A percentile compares a stretch with the other conserved stretches of the same genome.
Evolutionary conservation across 1,140 invertebrate genomes (phyloP).

Genomic region (Leptestheria dahalacensis): DNA sequence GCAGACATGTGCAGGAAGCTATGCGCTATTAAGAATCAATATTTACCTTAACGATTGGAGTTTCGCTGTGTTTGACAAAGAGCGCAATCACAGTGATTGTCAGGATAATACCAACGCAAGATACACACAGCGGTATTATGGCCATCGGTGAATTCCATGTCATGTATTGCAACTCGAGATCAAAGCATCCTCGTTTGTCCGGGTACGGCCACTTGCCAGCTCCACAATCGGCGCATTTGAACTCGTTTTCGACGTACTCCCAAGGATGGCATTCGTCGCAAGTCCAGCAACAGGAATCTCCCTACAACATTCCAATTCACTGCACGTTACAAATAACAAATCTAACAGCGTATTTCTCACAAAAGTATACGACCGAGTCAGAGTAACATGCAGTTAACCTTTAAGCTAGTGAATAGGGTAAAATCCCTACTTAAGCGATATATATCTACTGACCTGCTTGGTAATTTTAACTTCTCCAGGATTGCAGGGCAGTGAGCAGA

Average conservation of each 20-base stretch:
- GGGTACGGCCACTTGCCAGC: conserved; percentile 30
- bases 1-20: too few species aligned
- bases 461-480: conserved; percentile 52
- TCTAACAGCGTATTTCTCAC: too few species aligned
- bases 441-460: conserved; percentile 35
- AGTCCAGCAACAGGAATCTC: conserved; percentile 35
- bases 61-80: conserved; percentile 30
- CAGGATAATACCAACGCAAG: conserved; percentile 35
- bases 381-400: too few species aligned
- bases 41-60: conserved; percentile 31
- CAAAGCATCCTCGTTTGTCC: conserved; percentile 28
- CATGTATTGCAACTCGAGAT: conserved; percentile 38
- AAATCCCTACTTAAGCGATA: background rate
- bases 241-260: conserved; percentile 41
- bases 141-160: conserved; percentile 38
- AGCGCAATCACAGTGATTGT: conserved; percentile 34
- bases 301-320: conserved; percentile 15
- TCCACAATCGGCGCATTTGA: conserved; percentile 39
- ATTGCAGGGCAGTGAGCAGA: conserved; percentile 48
- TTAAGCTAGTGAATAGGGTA: background rate
- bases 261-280: conserved; percentile 39
- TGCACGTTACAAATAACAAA: background rate
- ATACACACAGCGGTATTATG: conserved; percentile 36
- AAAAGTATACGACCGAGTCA: too few species aligned
- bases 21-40: too few species aligned